Evolutionary conservation across 2,888 invertebrate genomes (phyloP).

Genomic region (Troilus luridus): DNA sequence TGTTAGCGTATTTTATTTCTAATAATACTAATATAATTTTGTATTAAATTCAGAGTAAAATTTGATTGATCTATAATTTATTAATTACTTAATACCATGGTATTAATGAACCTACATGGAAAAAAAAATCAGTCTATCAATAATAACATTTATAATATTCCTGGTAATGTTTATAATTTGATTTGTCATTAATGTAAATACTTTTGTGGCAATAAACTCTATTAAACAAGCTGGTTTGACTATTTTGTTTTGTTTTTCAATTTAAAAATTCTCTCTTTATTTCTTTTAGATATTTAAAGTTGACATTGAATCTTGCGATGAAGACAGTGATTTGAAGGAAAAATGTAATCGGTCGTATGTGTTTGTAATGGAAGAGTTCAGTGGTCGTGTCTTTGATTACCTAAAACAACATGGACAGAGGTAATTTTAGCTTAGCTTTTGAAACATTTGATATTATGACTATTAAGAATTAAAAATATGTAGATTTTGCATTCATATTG

Average conservation of each 20-base stretch:
- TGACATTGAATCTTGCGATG: conserved; percentile 77
- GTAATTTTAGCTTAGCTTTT: conserved; percentile 68
- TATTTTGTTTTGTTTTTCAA: not conserved
- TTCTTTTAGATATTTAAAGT: conserved; percentile 72
- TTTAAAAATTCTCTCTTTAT: not conserved
- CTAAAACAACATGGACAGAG: conserved; percentile 76
- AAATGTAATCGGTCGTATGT: conserved; percentile 76
- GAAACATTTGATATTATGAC: too few species aligned
- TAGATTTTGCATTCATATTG: too few species aligned
- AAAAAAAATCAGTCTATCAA: not conserved
- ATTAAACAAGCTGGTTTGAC: not conserved
- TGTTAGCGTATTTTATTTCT: not conserved
- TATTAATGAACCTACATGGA: not conserved
- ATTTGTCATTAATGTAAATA: too few species aligned
- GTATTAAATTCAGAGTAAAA: not conserved
- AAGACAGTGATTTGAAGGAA: conserved; percentile 68
- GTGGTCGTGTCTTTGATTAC: conserved; percentile 79
- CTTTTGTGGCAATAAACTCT: not conserved
- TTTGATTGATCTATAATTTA: too few species aligned
- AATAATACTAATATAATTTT: not conserved
- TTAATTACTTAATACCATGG: not conserved
- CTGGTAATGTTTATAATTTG: too few species aligned
- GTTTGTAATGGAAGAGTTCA: conserved; percentile 83
- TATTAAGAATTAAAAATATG: too few species aligned
- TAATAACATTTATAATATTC: too few species aligned